Evolutionary conservation across 2,888 invertebrate species (phyloP).

Genomic region (Drosophila trichaetosa): DNA sequence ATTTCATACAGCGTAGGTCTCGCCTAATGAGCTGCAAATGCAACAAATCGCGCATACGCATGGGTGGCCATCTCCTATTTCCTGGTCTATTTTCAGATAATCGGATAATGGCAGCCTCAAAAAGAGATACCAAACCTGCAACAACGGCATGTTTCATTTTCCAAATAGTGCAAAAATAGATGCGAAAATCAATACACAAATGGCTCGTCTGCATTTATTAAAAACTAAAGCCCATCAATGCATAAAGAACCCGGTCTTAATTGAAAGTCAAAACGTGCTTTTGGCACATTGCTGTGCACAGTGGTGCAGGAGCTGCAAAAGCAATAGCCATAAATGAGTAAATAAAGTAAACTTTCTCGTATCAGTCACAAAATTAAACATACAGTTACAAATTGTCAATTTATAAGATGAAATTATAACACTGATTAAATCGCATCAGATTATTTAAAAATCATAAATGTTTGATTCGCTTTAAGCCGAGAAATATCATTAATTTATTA

Average conservation of each 20-base stretch:
- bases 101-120: background rate
- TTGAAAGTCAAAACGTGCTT: constrained; percentile 38
- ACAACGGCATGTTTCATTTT: constrained; percentile 15
- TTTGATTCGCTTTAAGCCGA: background rate
- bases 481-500: background rate
- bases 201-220: constrained; percentile 34
- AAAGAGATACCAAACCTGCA: background rate
- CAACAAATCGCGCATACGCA: constrained; percentile 49
- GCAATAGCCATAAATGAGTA: background rate
- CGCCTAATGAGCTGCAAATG: constrained; percentile 44
- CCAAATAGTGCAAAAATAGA: constrained; percentile 6
- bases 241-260: constrained; percentile 49
- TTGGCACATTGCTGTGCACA: constrained; percentile 15
- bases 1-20: constrained; percentile 28
- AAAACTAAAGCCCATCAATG: constrained; percentile 43
- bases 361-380: background rate
- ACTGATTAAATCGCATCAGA: background rate
- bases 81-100: constrained; percentile 1
- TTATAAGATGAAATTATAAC: background rate
- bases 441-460: background rate
- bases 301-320: constrained; percentile 3
- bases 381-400: background rate
- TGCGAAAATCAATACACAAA: background rate
- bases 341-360: background rate
- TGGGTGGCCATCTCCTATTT: constrained; percentile 15